Evolutionary conservation across 2,888 invertebrate species (phyloP).

Genomic region (Eumacrocentrus americanus): DNA sequence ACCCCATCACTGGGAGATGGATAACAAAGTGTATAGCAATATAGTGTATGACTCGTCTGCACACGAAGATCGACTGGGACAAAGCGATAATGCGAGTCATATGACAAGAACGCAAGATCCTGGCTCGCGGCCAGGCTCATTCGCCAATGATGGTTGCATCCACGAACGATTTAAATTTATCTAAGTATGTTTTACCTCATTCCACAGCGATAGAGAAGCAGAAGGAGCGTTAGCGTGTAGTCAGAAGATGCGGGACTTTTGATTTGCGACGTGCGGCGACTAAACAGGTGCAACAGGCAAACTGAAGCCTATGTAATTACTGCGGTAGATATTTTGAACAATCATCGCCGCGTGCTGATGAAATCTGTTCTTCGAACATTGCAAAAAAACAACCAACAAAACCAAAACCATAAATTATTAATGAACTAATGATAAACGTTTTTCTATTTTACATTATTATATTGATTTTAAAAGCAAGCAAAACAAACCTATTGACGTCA

Average conservation of each 20-base stretch:
- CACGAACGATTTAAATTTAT: slow-evolving; percentile 59
- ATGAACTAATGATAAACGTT: too few species aligned
- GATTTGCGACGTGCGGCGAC: slow-evolving; percentile 16
- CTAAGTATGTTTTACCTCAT: slow-evolving; percentile 58
- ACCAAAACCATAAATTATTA: too few species aligned
- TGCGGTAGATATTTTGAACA: background rate
- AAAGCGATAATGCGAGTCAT: slow-evolving; percentile 42
- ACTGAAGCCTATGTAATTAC: background rate
- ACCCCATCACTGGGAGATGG: background rate
- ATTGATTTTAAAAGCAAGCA: too few species aligned
- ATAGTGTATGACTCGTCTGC: background rate
- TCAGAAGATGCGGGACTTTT: background rate
- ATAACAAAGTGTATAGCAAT: background rate
- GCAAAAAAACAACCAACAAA: too few species aligned
- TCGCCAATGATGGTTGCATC: slow-evolving; percentile 35
- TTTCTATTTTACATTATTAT: too few species aligned
- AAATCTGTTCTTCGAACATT: too few species aligned
- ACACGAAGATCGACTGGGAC: slow-evolving; percentile 22
- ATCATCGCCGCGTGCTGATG: too few species aligned
- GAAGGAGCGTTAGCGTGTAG: slow-evolving; percentile 14
- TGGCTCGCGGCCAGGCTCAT: slow-evolving; percentile 49
- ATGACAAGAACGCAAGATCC: slow-evolving; percentile 41
- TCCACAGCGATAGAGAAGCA: slow-evolving; percentile 37
- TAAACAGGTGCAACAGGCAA: slow-evolving; percentile 24
- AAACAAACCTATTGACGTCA: too few species aligned